A percentile compares a stretch with the other conserved stretches of the same genome.
phyloP scores from a whole-genome alignment of 37 sponge, comb jelly and placozoan species.

The Corticium candelabrum region DNA sequence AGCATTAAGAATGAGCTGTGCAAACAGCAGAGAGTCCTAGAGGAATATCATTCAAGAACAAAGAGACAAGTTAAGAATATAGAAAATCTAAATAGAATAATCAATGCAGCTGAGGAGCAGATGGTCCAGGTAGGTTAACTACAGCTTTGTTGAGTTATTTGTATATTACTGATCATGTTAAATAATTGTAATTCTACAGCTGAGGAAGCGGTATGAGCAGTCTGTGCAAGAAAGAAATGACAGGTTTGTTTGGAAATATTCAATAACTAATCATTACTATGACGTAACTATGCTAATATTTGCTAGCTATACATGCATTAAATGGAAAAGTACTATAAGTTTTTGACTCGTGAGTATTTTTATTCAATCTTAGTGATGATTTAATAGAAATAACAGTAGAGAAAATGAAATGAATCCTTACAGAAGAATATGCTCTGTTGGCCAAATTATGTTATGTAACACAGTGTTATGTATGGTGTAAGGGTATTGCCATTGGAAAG shows the following conservation, averaged over 20 bases:
- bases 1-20: conserved; percentile 51
- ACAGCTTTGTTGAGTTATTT: not conserved
- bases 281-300: not conserved
- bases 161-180: not conserved
- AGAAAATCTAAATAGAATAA: conserved; percentile 56
- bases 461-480: too few relatives aligned
- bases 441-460: too few relatives aligned
- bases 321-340: too few relatives aligned
- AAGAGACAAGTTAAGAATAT: conserved; percentile 59
- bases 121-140: conserved; percentile 57
- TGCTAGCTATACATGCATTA: too few relatives aligned
- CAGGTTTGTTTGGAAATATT: not conserved
- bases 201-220: conserved; percentile 68
- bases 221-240: conserved; percentile 91
- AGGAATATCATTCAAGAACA: conserved; percentile 31
- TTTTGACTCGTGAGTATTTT: too few relatives aligned
- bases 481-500: too few relatives aligned
- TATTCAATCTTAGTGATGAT: too few relatives aligned
- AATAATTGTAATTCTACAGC: conserved; percentile 19
- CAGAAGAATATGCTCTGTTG: too few relatives aligned
- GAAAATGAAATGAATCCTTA: too few relatives aligned
- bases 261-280: too few relatives aligned
- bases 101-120: conserved; percentile 62
- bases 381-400: too few relatives aligned
- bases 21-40: conserved; percentile 33